Base-by-base conservation (phyloP, 2,888 invertebrate species). In the Bembecia ichneumoniformis region DNA sequence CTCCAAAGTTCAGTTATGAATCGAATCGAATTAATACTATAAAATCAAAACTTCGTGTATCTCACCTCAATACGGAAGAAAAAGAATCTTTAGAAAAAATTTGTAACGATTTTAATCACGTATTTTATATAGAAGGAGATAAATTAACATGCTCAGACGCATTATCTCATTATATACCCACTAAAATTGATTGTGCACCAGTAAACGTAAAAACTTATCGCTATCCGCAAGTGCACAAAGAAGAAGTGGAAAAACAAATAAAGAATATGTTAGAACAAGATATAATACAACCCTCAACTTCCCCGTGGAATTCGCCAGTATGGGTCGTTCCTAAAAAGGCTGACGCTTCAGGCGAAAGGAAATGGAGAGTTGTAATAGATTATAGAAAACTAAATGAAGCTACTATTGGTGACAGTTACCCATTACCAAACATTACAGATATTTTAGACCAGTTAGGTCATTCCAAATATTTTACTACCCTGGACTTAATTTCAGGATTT, bases 281-380 rank as follows among this genome's bases (percentile, higher is more conserved):
- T 0, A 59, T 64, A 0, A 64, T 63, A 11, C 17, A 53, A 51
- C 58, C 59, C 0, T 59, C 59, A 1, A 43, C 4, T 1, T 58
- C 59, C 1, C 60, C 59, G 1, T 65, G 62, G 63, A 53, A 50
- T 5, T 53, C 60, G 0, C 61, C 60, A 1, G 56, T 61, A n/a
- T 56, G 55, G 53, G 50, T 62, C 1, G 57, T 64, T 0, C 62
- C 59, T 1, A 65, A 63, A 46, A 64, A 64, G 36, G 3, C 47
- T 0, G 50, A 55, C 43, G 45, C 52, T 9, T 49, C 51, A 1
- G 53, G 52, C 7, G 14, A 54, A 48, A 16, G 40, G 43, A 54
- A 56, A 47, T 54, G 36, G 35, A 49, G 51, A 4, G n/a, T 52
- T 14, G 54, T 54, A 9, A 48, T 52, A 7, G 51, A 53, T 43